Evolutionary conservation across 2,888 invertebrate species (phyloP), one percentile per base, ranked within the genome.

Genomic region (Zaprionus obscuricornis): DNA sequence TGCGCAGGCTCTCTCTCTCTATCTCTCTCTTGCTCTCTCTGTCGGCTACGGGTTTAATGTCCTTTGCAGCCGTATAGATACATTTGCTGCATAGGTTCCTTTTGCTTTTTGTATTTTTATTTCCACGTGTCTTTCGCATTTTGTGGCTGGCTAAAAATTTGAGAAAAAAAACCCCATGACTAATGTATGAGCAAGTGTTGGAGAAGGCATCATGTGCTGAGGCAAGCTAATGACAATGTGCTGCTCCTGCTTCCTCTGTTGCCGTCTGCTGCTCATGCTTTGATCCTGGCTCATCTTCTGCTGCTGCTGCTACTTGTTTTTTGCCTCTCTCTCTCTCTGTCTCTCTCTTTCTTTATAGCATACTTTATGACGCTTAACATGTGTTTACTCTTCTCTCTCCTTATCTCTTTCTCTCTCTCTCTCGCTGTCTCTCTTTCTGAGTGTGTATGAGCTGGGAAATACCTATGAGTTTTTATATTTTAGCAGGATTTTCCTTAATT

Each of bases 301-400:
- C 24, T 51, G n/a, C 55, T 2, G 3, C 5, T 2, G 29, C 26
- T 39, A 31, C 55, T 70, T 67, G 65, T 68, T 64, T 72, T 74
- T 59, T 63, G 45, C 54, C 57, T 63, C n/a, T n/a, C n/a, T n/a
- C n/a, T n/a, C n/a, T n/a, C n/a, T n/a, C n/a, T n/a, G 7, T 33
- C 8, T 3, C 22, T 6, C 39, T 4, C 39, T n/a, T n/a, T 64
- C 43, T 74, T 69, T 78, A 74, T 85, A 60, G 79, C 76, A 81
- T 83, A 83, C 69, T 83, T 85, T 83, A 85, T 72, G 76, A 86
- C 85, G 79, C 59, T 85, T 78, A 71, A 77, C 83, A 74, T 82
- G 66, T 72, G 55, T 52, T 47, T 22, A 45, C 3, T 26, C 40
- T 13, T 45, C 14, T 43, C 5, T 14, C 2, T 42, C 10, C 1